These are phyloP conservation scores for Megalopta genalis DNA, from an alignment of 1,140 invertebrate genomes.

Conservation along the genomic window DNA sequence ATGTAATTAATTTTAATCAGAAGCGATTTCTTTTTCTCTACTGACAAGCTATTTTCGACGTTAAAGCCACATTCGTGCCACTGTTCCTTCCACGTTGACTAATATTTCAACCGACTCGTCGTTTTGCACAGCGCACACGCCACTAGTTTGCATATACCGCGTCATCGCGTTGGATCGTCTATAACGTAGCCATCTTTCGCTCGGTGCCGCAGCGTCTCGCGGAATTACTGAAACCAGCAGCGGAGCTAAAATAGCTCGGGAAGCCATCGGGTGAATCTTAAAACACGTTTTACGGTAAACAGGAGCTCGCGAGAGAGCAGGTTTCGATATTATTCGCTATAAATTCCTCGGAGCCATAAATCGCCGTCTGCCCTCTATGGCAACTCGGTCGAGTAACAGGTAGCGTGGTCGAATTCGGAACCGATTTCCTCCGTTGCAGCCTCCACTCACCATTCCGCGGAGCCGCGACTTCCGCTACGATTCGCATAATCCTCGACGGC, in stretches of 20 bases:
- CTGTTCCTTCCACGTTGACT: no score
- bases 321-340: slow-evolving; percentile 35
- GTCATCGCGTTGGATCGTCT: no score
- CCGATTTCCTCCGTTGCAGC: background rate
- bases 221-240: slow-evolving; percentile 5
- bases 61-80: no score
- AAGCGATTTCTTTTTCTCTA: no score
- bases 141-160: no score
- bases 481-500: background rate
- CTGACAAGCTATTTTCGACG: no score
- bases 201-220: background rate
- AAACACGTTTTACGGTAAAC: background rate
- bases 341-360: slow-evolving; percentile 22
- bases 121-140: no score
- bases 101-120: no score
- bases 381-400: slow-evolving; percentile 22
- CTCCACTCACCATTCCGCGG: background rate
- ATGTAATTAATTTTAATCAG: no score
- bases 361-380: background rate
- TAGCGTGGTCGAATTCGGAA: slow-evolving; percentile 12
- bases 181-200: no score
- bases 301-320: background rate
- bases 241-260: background rate
- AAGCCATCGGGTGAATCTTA: slow-evolving; percentile 7
- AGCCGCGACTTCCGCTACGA: background rate